phyloP scores from a whole-genome alignment of 2,888 invertebrate species.

The Alsophila aescularia region DNA sequence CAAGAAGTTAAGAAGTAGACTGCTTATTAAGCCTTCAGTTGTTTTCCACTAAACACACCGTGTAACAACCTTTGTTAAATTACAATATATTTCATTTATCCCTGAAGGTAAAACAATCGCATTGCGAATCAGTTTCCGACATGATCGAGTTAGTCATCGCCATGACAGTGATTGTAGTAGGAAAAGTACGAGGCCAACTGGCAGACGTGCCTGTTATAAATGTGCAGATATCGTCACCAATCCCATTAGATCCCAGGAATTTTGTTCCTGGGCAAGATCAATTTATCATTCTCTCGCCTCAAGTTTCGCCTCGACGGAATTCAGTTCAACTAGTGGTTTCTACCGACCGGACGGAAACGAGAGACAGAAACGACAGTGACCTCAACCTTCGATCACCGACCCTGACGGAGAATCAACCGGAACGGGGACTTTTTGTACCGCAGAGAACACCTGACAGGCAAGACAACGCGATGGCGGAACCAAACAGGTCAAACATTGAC shows the following conservation, averaged over 20 bases:
- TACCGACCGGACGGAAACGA: constrained; percentile 31
- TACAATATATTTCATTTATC: constrained; percentile 24
- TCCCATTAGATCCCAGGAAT: constrained; percentile 32
- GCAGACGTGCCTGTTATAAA: constrained; percentile 41
- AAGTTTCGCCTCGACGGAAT: constrained; percentile 8
- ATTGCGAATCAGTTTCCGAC: constrained; percentile 38
- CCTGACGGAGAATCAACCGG: constrained; percentile 36
- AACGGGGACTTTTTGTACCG: constrained; percentile 39
- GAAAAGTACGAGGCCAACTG: constrained; percentile 52
- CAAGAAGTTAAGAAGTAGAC: constrained; percentile 54
- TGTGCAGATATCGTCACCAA: constrained; percentile 28
- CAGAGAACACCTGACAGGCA: constrained; percentile 31
- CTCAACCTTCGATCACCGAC: constrained; percentile 35
- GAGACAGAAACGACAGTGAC: constrained; percentile 27
- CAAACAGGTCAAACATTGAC: background rate
- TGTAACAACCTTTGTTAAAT: constrained; percentile 33
- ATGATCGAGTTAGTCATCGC: constrained; percentile 57
- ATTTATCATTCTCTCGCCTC: constrained; percentile 9
- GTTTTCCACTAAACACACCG: constrained; percentile 57
- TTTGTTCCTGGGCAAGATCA: constrained; percentile 29
- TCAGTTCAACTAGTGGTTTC: constrained; percentile 34
- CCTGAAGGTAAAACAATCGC: constrained; percentile 22
- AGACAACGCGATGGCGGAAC: background rate
- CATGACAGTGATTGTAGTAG: constrained; percentile 47
- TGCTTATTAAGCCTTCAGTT: constrained; percentile 60